Conservation (phyloP, 2,113 vertebrate genomes). For the Alexandromys fortis region DNA sequence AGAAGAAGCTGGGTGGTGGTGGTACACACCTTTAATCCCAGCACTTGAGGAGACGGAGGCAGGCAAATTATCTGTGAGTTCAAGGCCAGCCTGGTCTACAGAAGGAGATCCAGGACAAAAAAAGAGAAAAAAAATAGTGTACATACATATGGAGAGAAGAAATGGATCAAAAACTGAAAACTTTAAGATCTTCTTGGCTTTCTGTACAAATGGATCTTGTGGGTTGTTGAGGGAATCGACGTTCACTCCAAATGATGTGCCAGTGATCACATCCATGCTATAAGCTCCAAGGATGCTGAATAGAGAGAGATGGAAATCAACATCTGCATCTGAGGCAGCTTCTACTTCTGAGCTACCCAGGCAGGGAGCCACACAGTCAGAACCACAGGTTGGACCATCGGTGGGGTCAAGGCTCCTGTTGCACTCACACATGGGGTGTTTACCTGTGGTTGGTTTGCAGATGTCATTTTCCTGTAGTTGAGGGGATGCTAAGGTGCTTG, state of each 20-base stretch:
- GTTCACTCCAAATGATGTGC: slow-evolving; percentile 92
- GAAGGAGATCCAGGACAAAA: no score
- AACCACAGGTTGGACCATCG: no score
- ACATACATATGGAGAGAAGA: slow-evolving; percentile 82
- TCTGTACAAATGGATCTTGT: slow-evolving; percentile 89
- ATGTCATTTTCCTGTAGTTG: not conserved
- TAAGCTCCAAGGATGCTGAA: slow-evolving; percentile 90
- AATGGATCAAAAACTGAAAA: slow-evolving; percentile 83
- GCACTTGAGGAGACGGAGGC: no score
- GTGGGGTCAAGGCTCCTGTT: no score
- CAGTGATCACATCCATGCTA: slow-evolving; percentile 91
- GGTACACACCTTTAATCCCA: no score
- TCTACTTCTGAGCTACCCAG: not conserved
- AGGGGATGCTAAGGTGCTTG: not conserved
- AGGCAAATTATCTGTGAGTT: no score
- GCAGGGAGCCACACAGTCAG: not conserved
- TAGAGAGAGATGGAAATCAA: slow-evolving; percentile 39
- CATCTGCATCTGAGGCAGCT: not conserved
- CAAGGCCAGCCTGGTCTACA: no score
- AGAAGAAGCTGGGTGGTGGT: no score
- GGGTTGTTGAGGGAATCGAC: slow-evolving; percentile 92
- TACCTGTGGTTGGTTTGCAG: not conserved
- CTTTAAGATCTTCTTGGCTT: slow-evolving; percentile 86
- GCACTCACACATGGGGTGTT: not conserved
- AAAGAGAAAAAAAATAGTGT: not conserved